Percentiles rank a stretch among this genome's conserved stretches.
phyloP scores from a whole-genome alignment of 2,797 vertebrate genomes.

The Leptatherina wallacei region DNA sequence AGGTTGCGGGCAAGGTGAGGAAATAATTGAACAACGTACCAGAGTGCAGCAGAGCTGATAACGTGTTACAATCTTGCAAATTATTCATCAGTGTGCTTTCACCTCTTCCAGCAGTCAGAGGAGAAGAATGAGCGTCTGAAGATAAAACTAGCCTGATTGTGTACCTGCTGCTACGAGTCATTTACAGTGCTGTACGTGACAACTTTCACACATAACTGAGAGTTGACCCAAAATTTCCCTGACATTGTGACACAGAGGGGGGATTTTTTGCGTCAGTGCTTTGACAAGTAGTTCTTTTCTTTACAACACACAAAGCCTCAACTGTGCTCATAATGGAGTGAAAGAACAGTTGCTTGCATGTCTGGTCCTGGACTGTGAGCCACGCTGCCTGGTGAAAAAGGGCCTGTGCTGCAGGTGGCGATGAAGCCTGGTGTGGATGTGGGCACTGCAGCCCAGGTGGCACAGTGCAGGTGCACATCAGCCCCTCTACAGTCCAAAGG shows the following conservation, averaged over 20 bases:
- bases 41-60: slow-evolving; percentile 37
- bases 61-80: slow-evolving; percentile 33
- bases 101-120: slow-evolving; percentile 10
- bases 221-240: slow-evolving; percentile 57
- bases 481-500: slow-evolving; percentile 26
- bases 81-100: slow-evolving; percentile 35
- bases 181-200: slow-evolving; percentile 63
- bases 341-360: slow-evolving; percentile 70
- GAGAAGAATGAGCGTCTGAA: slow-evolving; percentile 5
- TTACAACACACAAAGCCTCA: slow-evolving; percentile 67
- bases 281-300: slow-evolving; percentile 73
- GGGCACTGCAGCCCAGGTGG: slow-evolving; percentile 51
- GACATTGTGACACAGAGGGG: slow-evolving; percentile 52
- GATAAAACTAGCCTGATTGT: slow-evolving; percentile 50
- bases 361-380: slow-evolving; percentile 58
- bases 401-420: slow-evolving; percentile 46
- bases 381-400: slow-evolving; percentile 18
- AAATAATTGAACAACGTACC: slow-evolving; percentile 24
- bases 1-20: slow-evolving; percentile 9
- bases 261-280: slow-evolving; percentile 56
- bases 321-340: slow-evolving; percentile 72
- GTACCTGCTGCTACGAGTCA: slow-evolving; percentile 43
- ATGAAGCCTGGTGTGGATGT: neutral
- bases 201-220: slow-evolving; percentile 55
- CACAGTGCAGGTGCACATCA: slow-evolving; percentile 45